These are phyloP conservation scores for Gymnorhina tibicen DNA, from an alignment of 2,113 vertebrate genomes.

Conservation along the genomic window DNA sequence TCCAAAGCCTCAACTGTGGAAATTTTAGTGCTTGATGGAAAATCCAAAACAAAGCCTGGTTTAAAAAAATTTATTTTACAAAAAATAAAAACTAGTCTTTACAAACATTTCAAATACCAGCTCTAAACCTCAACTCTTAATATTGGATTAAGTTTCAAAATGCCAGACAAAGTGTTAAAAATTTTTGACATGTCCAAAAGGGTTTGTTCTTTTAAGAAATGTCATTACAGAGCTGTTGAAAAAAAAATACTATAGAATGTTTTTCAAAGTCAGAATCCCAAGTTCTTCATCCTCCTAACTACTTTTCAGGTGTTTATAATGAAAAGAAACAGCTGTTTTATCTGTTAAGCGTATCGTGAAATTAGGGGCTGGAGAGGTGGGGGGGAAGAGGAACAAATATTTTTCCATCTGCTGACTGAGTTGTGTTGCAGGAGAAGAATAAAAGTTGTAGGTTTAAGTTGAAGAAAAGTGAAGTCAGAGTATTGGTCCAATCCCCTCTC, in stretches of 20 bases:
- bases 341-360: not conserved
- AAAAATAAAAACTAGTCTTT: conserved; percentile 83
- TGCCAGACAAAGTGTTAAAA: conserved; percentile 29
- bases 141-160: conserved; percentile 66
- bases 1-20: not conserved
- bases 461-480: conserved; percentile 26
- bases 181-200: not conserved
- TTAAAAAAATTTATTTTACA: conserved; percentile 83
- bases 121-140: conserved; percentile 60
- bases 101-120: conserved; percentile 77
- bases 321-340: not conserved
- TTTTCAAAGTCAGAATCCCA: not conserved
- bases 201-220: not conserved
- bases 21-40: conserved; percentile 9
- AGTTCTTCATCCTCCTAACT: conserved; percentile 5
- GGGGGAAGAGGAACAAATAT: not conserved
- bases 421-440: not conserved
- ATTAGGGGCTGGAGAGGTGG: not conserved
- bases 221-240: not conserved
- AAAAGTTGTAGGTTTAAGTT: not conserved
- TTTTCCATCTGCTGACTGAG: not conserved
- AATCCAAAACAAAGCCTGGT: conserved; percentile 50
- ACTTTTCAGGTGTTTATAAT: not conserved
- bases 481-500: not conserved
- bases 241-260: not conserved